These are phyloP conservation scores for Amphipyra tragopoginis DNA, from an alignment of 2,888 invertebrate species.

Conservation along the genomic window DNA sequence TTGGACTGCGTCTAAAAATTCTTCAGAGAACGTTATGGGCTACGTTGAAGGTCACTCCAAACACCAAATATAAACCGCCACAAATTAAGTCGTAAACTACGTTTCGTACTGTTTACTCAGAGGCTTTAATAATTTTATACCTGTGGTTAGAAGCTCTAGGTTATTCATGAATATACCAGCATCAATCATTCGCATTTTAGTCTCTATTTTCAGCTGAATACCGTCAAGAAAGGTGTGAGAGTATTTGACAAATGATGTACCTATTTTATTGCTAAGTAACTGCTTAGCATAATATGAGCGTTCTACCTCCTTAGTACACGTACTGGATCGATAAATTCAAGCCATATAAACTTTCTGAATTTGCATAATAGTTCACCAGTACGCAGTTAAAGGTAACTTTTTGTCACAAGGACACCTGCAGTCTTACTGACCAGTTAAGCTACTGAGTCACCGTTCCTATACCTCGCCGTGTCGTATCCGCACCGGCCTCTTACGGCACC, in stretches of 20 bases:
- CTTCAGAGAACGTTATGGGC: constrained; percentile 19
- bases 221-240: constrained; percentile 22
- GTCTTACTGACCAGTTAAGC: constrained; percentile 4
- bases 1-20: constrained; percentile 33
- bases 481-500: constrained; percentile 11
- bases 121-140: constrained; percentile 37
- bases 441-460: constrained; percentile 14
- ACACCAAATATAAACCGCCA: constrained; percentile 45
- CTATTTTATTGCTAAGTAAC: constrained; percentile 3
- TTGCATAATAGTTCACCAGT: constrained; percentile 20
- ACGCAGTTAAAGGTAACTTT: constrained; percentile 11
- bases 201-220: constrained; percentile 28
- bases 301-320: background rate
- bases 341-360: constrained; percentile 18
- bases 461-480: background rate
- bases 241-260: constrained; percentile 21
- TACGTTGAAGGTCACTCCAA: constrained; percentile 45
- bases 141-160: constrained; percentile 15
- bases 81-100: constrained; percentile 54
- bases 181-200: constrained; percentile 27
- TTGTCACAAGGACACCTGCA: constrained; percentile 12
- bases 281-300: background rate
- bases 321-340: constrained; percentile 21
- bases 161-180: constrained; percentile 20
- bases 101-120: constrained; percentile 43